These are phyloP conservation scores for Magallana ariakensis DNA, from an alignment of 1,140 invertebrate species.

Conservation along the genomic window DNA sequence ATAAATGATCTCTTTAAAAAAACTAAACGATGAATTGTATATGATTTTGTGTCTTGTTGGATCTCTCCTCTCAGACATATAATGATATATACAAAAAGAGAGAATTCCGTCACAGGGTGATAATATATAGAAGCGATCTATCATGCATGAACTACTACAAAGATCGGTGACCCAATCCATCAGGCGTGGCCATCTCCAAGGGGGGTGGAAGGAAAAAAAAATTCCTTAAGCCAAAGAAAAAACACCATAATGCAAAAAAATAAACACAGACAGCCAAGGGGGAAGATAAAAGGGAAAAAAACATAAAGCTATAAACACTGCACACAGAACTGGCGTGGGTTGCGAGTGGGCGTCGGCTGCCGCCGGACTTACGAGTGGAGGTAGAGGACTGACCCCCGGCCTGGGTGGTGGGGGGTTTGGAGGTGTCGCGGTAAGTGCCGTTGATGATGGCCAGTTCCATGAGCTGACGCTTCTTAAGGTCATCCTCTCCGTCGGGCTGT, in stretches of 20 bases:
- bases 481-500: conserved; percentile 99
- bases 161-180: conserved; percentile 12
- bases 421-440: conserved; percentile 94
- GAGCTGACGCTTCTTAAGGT: conserved; percentile 98
- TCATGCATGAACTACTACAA: conserved; percentile 14
- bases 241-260: conserved; percentile 45
- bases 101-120: not conserved
- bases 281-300: conserved; percentile 43
- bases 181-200: conserved; percentile 21
- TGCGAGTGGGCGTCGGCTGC: conserved; percentile 39
- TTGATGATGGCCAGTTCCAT: conserved; percentile 99
- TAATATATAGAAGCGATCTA: conserved; percentile 21
- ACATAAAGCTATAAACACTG: conserved; percentile 65
- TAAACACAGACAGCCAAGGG: conserved; percentile 55
- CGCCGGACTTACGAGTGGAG: conserved; percentile 74
- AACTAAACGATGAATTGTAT: too few relatives aligned
- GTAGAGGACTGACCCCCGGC: conserved; percentile 62
- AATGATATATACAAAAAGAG: not conserved
- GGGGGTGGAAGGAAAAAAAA: not conserved
- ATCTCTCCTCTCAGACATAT: not conserved
- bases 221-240: conserved; percentile 29
- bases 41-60: not conserved
- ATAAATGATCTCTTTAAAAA: too few relatives aligned
- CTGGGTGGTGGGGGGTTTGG: conserved; percentile 70
- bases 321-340: conserved; percentile 60